Evolutionary conservation across 2,797 vertebrate species (phyloP), one percentile per base, ranked within the genome.

Genomic region (Scomberomorus guttatus): DNA sequence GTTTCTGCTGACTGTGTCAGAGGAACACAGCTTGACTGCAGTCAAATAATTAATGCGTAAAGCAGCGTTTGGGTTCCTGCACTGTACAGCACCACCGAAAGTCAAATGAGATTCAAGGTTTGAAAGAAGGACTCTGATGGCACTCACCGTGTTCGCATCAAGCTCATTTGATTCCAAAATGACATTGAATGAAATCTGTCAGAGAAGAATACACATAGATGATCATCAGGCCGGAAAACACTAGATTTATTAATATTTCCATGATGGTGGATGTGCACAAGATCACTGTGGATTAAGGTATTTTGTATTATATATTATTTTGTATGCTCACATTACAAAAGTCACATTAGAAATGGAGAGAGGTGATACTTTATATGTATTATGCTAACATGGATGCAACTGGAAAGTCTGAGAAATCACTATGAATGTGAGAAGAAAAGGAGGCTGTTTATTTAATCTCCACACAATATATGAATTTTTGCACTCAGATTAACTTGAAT

Each of bases 61-160:
- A 72, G 22, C 50, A 51, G 20, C 46, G n/a, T 24, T 42, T 2
- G 17, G 59, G 24, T 50, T 79, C 6, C 4, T 48, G 8, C 15
- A 13, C 15, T 62, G 25, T 39, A 24, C n/a, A 18, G 6, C 5
- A 14, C 48, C 39, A 48, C 27, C 1, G 25, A n/a, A 9, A 63
- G 13, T 80, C 46, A 27, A 72, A 18, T 42, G 15, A 24, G 12
- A 74, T 64, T 50, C 46, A 10, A 1, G 50, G 32, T 5, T 22
- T 62, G 2, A 71, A 48, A 13, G 29, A 13, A 52, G 0, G 3
- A 67, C 1, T 13, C 1, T 48, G 15, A 44, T 5, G 20, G 4
- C 27, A 89, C 95, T 93, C 66, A 96, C 95, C 44, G 83, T 82
- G 87, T 94, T 94, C 24, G 86, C 78, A 11, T 88, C 88, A 0